Base-by-base conservation (phyloP, 2,113 vertebrate species). In the Pomatostomus ruficeps region DNA sequence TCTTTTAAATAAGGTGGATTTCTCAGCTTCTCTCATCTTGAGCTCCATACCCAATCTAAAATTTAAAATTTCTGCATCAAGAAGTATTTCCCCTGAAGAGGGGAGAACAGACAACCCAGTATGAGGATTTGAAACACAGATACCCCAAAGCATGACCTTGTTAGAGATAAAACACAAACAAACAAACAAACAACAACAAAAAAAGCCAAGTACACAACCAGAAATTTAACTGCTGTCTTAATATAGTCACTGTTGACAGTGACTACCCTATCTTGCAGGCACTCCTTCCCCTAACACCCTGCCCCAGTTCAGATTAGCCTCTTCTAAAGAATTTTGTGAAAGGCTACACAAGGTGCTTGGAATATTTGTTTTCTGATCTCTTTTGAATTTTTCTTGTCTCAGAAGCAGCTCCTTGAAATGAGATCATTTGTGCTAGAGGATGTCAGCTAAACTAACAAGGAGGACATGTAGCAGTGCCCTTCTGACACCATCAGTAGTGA, bases 1-100 rank as follows among this genome's bases (percentile, higher is more conserved):
- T 93, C 62, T 42, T 74, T 91, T 85, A 74, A 89, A 94, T 91
- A 85, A 92, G 11, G 21, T 67, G 33, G 67, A 72, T 83, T 91
- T 88, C 38, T 28, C 7, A 62, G 43, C 21, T 94, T 85, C 31
- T 82, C 66, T 87, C 68, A 51, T n/a, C 40, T 59, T 78, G 11
- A 61, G 36, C 29, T 93, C 23, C 43, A 48, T n/a, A 45, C 8
- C 8, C 14, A 68, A 31, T 38, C 21, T 80, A 71, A 38, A 73
- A 38, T 15, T 81, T 46, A 67, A 71, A 46, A 65, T 59, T 54
- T 68, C 19, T 40, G 2, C 55, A 75, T 38, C 25, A 83, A 82
- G 61, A 92, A 93, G 49, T 61, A 55, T 35, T 77, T 52, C 33
- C 29, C 23, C 10, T 31, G 8, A 70, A 43, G 12, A 61, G 24